Evolutionary conservation across 1,140 invertebrate species (phyloP).

Genomic region (Drosophila bipectinata): DNA sequence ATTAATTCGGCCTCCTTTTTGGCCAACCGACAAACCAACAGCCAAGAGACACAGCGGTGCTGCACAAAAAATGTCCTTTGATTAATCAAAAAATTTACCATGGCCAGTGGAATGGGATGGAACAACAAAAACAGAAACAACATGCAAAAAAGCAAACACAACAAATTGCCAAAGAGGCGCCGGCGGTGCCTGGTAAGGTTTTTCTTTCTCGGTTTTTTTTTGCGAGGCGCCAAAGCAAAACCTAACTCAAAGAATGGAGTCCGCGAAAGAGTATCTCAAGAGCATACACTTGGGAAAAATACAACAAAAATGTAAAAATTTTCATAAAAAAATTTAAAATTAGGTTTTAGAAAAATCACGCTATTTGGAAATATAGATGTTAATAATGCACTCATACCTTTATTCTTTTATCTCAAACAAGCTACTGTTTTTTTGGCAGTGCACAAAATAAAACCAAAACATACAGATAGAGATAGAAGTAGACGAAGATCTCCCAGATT

Average conservation of each 20-base stretch:
- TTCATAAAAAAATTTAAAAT: background rate
- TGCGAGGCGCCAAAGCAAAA: constrained; percentile 56
- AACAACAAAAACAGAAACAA: constrained; percentile 32
- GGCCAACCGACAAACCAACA: constrained; percentile 55
- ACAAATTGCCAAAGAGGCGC: constrained; percentile 78
- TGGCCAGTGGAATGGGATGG: constrained; percentile 26
- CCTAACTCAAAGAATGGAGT: constrained; percentile 28
- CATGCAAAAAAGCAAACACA: constrained; percentile 59
- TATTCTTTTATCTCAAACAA: too few relatives aligned
- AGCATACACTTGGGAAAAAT: constrained; percentile 6
- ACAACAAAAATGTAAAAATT: background rate
- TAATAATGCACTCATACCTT: too few relatives aligned
- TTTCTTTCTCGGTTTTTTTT: constrained; percentile 16
- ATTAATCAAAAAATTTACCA: constrained; percentile 83
- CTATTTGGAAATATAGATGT: too few relatives aligned
- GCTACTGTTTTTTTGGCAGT: background rate
- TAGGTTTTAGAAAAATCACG: too few relatives aligned
- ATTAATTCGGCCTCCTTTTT: constrained; percentile 81
- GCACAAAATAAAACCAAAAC: constrained; percentile 5
- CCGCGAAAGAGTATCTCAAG: constrained; percentile 9
- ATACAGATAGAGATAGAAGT: constrained; percentile 29
- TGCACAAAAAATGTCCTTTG: constrained; percentile 80
- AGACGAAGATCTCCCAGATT: constrained; percentile 72
- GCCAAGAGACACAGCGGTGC: constrained; percentile 24
- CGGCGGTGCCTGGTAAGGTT: constrained; percentile 47